Evolutionary conservation across 2,888 invertebrate species (phyloP), one percentile per base, ranked within the genome.

Genomic region (Mactromeris polynyma): DNA sequence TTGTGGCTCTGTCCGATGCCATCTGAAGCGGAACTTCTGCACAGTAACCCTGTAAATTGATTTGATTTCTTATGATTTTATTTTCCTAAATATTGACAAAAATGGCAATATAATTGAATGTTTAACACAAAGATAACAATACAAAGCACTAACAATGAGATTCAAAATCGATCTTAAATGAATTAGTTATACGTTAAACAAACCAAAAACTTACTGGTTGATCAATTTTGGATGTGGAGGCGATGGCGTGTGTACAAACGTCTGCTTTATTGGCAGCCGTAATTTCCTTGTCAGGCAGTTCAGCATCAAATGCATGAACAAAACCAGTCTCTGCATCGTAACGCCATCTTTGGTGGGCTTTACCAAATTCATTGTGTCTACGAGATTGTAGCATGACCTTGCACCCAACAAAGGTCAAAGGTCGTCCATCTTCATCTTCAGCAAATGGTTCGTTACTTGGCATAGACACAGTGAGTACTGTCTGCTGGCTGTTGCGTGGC

Each of bases 211-310:
- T 38, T 94, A 96, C 96, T 33, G 96, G 96, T 89, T 96, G 96
- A 87, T 96, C 96, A 42, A 96, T 94, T 69, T 96, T 94, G 26
- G 94, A 94, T 26, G 93, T 94, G 87, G 94, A 94, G 38, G 95
- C 93, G 42, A 96, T 96, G 83, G 96, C 94, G 89, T 94, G 96
- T 0, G 96, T 96, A 91, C 96, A 96, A 19, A 96, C 96, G 92
- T 96, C 96, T 3, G 96, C 96, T 86, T 94, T 95, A 92, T 96
- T 96, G 17, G 96, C 96, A 14, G 96, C 96, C 0, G 96, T 96
- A 31, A 96, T 96, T 92, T 96, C 96, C 93, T 95, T 96, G 88
- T 96, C 96, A n/a, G 94, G 94, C n/a, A 92, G 87, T 81, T 96
- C 94, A 6, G 96, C 94, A 85, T 94, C 92, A 87, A 96, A 96